phyloP scores from a whole-genome alignment of 1,140 invertebrate species.

The Meloidogyne floridensis region DNA sequence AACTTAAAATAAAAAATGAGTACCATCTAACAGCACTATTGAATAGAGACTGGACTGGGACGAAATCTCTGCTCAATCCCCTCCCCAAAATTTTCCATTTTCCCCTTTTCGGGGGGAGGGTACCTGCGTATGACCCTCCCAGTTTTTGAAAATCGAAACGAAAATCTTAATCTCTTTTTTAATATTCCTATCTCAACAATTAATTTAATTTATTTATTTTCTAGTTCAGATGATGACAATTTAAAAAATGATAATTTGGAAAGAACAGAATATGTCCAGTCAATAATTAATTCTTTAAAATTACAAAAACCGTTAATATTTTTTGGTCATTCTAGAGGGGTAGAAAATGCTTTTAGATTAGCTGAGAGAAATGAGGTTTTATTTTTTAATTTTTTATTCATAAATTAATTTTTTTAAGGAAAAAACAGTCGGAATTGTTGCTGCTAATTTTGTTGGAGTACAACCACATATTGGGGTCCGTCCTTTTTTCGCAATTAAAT shows the following conservation, averaged over 20 bases:
- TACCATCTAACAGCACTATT: no score
- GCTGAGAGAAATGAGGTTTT: slow-evolving; percentile 31
- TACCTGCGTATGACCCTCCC: no score
- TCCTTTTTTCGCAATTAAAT: slow-evolving; percentile 24
- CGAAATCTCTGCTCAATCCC: no score
- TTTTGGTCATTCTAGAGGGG: slow-evolving; percentile 50
- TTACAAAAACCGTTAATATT: slow-evolving; percentile 50
- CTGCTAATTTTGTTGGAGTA: slow-evolving; percentile 44
- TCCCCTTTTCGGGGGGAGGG: no score
- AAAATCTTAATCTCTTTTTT: no score
- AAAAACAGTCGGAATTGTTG: slow-evolving; percentile 32
- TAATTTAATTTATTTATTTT: slow-evolving; percentile 1
- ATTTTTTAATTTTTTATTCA: slow-evolving; percentile 16
- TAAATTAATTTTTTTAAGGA: slow-evolving; percentile 32
- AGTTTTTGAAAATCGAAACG: no score
- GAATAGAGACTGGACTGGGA: no score
- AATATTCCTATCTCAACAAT: neutral
- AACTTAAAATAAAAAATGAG: no score
- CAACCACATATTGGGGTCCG: slow-evolving; percentile 10
- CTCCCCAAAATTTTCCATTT: no score
- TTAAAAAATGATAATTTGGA: slow-evolving; percentile 46
- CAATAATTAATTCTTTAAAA: slow-evolving; percentile 43
- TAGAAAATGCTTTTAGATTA: slow-evolving; percentile 54
- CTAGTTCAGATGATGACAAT: slow-evolving; percentile 41
- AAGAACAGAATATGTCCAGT: slow-evolving; percentile 47